Evolutionary conservation across 2,113 vertebrate species (phyloP).

Genomic region (Coreoperca whiteheadi): DNA sequence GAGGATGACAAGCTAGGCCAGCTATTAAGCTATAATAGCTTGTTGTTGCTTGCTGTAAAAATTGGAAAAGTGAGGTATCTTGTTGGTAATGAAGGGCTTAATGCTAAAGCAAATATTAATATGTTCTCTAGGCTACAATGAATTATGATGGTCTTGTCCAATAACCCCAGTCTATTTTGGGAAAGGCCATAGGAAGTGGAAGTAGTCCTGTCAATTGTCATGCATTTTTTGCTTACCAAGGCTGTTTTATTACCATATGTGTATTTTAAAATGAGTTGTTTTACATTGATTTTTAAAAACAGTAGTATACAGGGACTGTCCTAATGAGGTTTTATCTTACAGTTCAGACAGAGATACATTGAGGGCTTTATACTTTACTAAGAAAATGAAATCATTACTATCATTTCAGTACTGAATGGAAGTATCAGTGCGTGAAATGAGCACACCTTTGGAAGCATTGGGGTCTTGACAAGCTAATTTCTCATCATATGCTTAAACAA

Average conservation of each 20-base stretch:
- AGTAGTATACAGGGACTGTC: not conserved
- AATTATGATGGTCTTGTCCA: too few species aligned
- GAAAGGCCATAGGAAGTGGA: not conserved
- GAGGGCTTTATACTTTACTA: not conserved
- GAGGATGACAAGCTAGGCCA: not conserved
- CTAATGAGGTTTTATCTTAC: too few species aligned
- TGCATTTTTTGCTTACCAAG: too few species aligned
- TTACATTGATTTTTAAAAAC: not conserved
- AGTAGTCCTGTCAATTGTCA: not conserved
- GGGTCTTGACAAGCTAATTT: not conserved
- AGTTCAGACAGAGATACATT: not conserved
- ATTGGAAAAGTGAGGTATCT: not conserved
- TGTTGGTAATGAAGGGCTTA: not conserved
- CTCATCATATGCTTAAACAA: not conserved
- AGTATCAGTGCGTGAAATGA: too few species aligned
- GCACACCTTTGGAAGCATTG: too few species aligned
- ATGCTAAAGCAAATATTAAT: not conserved
- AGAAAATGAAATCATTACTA: not conserved
- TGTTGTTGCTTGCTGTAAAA: not conserved
- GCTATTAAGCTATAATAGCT: not conserved
- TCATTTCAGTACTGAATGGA: not conserved
- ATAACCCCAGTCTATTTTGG: not conserved
- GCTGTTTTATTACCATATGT: too few species aligned
- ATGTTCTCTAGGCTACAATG: not conserved
- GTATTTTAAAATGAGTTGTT: conserved; percentile 1